Conservation (phyloP, 2,113 vertebrate species). For the Sus scrofa region DNA sequence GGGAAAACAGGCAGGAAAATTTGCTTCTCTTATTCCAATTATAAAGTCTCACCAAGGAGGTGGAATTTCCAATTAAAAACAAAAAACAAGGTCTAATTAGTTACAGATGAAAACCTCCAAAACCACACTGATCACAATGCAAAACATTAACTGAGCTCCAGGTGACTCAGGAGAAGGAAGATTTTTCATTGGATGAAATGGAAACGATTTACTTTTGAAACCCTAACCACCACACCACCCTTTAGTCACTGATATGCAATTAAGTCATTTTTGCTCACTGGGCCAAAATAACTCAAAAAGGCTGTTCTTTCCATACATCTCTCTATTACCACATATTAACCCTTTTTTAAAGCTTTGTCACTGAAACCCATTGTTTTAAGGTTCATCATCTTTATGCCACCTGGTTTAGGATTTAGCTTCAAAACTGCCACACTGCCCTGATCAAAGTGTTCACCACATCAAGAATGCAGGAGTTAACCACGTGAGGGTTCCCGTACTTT, state of each 20-base stretch:
- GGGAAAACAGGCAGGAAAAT: background rate
- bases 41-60: background rate
- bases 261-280: constrained; percentile 49
- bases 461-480: constrained; percentile 49
- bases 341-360: background rate
- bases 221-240: background rate
- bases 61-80: constrained; percentile 41
- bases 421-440: constrained; percentile 38
- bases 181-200: constrained; percentile 37
- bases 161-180: background rate
- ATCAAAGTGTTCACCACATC: constrained; percentile 65
- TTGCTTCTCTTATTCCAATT: constrained; percentile 9
- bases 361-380: background rate
- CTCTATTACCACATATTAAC: background rate
- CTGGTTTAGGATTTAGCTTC: constrained; percentile 53
- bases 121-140: background rate
- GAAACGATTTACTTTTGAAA: constrained; percentile 63
- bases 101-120: constrained; percentile 57
- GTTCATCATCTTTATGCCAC: constrained; percentile 67
- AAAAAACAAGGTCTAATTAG: constrained; percentile 47
- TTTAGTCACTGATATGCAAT: background rate
- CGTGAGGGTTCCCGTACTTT: constrained; percentile 30
- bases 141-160: constrained; percentile 25
- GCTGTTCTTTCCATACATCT: constrained; percentile 3
- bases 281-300: constrained; percentile 47